phyloP scores from a whole-genome alignment of 2,113 vertebrate species.

The Bufo gargarizans region DNA sequence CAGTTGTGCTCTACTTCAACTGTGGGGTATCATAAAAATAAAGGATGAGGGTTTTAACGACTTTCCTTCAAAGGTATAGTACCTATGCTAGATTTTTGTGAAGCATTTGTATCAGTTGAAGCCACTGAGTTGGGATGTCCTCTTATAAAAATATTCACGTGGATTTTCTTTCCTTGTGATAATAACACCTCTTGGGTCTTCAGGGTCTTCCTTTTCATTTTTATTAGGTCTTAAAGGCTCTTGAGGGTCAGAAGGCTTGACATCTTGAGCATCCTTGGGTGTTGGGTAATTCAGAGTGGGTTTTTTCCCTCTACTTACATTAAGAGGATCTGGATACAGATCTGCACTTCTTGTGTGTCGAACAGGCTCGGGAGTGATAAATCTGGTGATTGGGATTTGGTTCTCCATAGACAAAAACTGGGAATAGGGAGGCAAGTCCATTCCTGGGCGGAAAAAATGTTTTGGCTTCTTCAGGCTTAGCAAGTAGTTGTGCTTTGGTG shows the following conservation, averaged over 20 bases:
- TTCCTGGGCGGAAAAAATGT: constrained; percentile 73
- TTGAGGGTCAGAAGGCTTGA: constrained; percentile 63
- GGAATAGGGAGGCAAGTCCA: constrained; percentile 85
- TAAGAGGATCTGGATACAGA: constrained; percentile 76
- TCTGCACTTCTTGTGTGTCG: constrained; percentile 77
- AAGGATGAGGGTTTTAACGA: not conserved
- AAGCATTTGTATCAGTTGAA: not conserved
- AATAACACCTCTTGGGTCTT: constrained; percentile 78
- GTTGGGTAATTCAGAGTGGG: not conserved
- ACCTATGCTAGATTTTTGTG: not conserved
- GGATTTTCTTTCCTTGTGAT: constrained; percentile 62
- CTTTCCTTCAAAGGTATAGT: not conserved
- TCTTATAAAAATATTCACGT: not conserved
- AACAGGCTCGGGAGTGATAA: constrained; percentile 71
- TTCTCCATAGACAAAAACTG: constrained; percentile 85
- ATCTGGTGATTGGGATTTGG: constrained; percentile 82
- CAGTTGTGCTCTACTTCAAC: constrained; percentile 11
- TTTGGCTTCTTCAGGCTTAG: constrained; percentile 86
- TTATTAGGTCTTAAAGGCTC: constrained; percentile 74
- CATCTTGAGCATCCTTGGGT: constrained; percentile 56
- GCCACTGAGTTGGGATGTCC: not conserved
- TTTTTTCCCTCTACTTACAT: constrained; percentile 61
- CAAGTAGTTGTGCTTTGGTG: constrained; percentile 69
- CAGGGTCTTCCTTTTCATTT: constrained; percentile 68
- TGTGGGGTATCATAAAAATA: not conserved